These are phyloP conservation scores for Lepidochrysops patricia DNA, from an alignment of 2,888 invertebrate species.

Conservation along the genomic window DNA sequence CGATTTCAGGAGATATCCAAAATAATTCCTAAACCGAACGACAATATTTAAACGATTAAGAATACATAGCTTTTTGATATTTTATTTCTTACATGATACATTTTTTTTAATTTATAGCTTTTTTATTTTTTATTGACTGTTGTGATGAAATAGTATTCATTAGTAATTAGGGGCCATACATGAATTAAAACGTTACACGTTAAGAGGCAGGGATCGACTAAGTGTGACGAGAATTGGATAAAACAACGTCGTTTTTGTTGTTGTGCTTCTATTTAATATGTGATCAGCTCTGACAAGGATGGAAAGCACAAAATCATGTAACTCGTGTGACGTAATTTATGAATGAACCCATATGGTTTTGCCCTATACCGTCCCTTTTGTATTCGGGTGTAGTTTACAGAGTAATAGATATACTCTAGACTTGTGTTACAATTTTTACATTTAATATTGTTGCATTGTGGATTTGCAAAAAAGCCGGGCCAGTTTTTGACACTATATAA, in stretches of 20 bases:
- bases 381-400: not conserved
- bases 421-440: not conserved
- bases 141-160: not conserved
- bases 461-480: not conserved
- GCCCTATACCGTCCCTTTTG: not conserved
- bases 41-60: conserved; percentile 10
- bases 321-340: too few relatives aligned
- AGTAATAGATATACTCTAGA: not conserved
- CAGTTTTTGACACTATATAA: not conserved
- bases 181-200: too few relatives aligned
- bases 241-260: too few relatives aligned
- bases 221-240: too few relatives aligned
- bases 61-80: conserved; percentile 7
- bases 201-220: too few relatives aligned
- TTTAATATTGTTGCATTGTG: not conserved
- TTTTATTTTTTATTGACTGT: not conserved
- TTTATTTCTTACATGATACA: not conserved
- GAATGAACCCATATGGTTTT: not conserved
- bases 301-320: too few relatives aligned
- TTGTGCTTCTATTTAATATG: too few relatives aligned
- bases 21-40: not conserved
- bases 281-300: too few relatives aligned
- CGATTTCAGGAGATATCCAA: not conserved
- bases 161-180: too few relatives aligned
- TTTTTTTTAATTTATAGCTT: not conserved